These are phyloP conservation scores for Pantherophis alleghaniensis DNA, from an alignment of 2,797 vertebrate species.

Conservation along the genomic window DNA sequence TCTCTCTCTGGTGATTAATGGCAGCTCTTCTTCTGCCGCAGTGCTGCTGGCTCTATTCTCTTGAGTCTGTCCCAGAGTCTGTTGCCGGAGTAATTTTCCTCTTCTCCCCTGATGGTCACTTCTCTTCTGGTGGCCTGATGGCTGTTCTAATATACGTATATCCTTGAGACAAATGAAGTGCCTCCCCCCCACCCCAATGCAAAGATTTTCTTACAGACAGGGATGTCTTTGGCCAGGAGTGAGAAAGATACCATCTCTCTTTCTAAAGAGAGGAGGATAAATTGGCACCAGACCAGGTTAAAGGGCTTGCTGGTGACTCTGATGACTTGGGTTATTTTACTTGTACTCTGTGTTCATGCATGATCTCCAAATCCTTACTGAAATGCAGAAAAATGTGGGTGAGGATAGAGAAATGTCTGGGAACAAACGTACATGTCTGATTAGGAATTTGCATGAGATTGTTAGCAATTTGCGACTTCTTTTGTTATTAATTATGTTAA, in stretches of 20 bases:
- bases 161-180: conserved; percentile 1
- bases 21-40: conserved; percentile 15
- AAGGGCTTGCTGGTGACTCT: neutral
- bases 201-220: conserved; percentile 17
- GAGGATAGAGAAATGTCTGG: neutral
- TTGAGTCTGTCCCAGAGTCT: conserved; percentile 19
- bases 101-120: conserved; percentile 18
- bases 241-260: conserved; percentile 11
- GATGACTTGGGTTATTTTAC: neutral
- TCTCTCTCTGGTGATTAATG: conserved; percentile 17
- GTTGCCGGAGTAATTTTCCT: conserved; percentile 16
- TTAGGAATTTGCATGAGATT: neutral
- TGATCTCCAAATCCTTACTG: neutral
- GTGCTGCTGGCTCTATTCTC: neutral
- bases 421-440: neutral
- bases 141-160: neutral
- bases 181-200: accelerated
- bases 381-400: neutral
- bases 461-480: neutral
- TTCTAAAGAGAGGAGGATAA: neutral
- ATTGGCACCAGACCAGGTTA: neutral
- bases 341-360: neutral
- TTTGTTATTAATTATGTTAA: neutral
- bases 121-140: neutral
- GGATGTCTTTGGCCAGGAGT: conserved; percentile 1